Percentiles rank a stretch among this genome's conserved stretches.
These are phyloP conservation scores for Gorsachius magnificus DNA, from an alignment of 2,797 vertebrate genomes.

Conservation along the genomic window DNA sequence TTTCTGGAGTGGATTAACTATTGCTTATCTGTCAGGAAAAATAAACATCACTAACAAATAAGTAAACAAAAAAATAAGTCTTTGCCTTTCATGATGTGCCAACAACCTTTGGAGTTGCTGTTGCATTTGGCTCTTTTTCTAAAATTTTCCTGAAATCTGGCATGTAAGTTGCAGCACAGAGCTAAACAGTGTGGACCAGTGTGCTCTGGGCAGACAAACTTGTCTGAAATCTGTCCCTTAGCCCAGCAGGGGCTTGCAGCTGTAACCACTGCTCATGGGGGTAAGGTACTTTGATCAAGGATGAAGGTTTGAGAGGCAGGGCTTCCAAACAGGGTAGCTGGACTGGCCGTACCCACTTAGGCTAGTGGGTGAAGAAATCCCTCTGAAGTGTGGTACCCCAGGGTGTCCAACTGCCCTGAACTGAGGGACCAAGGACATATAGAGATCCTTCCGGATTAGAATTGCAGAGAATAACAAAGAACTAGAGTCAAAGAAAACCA, in stretches of 20 bases:
- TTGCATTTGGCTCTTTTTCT: background rate
- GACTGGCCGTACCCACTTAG: background rate
- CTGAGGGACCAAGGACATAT: background rate
- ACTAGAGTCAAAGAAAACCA: background rate
- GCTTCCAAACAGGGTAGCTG: background rate
- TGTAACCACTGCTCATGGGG: background rate
- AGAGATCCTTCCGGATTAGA: background rate
- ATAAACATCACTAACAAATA: background rate
- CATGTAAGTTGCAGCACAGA: background rate
- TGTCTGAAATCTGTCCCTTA: background rate
- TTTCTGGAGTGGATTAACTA: background rate
- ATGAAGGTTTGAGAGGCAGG: background rate
- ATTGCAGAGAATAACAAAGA: background rate
- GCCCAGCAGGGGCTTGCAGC: rapidly evolving
- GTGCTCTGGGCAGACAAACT: background rate
- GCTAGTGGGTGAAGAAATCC: background rate
- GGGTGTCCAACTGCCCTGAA: background rate
- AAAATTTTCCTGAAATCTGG: background rate
- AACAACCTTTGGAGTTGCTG: background rate
- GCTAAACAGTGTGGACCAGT: rapidly evolving
- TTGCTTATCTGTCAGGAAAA: background rate
- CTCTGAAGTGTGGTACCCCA: background rate
- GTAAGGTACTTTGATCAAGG: background rate
- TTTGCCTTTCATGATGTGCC: background rate
- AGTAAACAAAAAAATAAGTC: background rate